A percentile compares a stretch with the other conserved stretches of the same genome.
Conservation (phyloP, 2,113 vertebrate species). For the Odobenus rosmarus region DNA sequence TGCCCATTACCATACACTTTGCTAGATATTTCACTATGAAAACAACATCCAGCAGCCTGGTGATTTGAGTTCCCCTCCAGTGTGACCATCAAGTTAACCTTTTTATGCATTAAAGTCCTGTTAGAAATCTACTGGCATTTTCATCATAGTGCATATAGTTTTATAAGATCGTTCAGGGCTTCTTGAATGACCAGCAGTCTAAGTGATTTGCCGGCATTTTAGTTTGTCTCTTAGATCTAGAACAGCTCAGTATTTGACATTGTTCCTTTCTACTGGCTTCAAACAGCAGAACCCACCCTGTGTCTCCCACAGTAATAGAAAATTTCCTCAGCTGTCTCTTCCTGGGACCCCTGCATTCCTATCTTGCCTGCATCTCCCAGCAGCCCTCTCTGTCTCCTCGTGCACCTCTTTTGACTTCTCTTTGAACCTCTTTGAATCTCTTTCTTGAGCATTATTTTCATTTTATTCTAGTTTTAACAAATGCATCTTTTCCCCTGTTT, state of each 20-base stretch:
- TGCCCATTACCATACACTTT: not conserved
- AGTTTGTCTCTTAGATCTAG: not conserved
- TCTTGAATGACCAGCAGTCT: not conserved
- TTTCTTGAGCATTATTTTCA: not conserved
- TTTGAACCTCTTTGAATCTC: not conserved
- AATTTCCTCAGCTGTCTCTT: not conserved
- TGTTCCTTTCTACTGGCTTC: not conserved
- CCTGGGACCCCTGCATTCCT: too few species aligned
- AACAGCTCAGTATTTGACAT: not conserved
- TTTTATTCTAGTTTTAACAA: not conserved
- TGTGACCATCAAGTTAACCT: not conserved
- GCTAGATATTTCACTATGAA: not conserved
- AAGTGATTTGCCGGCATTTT: not conserved
- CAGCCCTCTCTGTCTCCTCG: not conserved
- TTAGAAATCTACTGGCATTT: not conserved
- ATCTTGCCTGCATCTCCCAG: too few species aligned
- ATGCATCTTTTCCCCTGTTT: not conserved
- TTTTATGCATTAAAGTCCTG: not conserved
- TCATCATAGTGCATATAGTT: not conserved
- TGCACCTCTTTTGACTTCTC: not conserved
- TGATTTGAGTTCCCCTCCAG: not conserved
- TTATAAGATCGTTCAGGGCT: not conserved
- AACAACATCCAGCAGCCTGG: not conserved
- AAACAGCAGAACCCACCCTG: not conserved
- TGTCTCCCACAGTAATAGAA: not conserved